Percentiles rank a stretch among this genome's conserved stretches.
Evolutionary conservation across 1,140 invertebrate genomes (phyloP).

Genomic region (Drosophila simulans): DNA sequence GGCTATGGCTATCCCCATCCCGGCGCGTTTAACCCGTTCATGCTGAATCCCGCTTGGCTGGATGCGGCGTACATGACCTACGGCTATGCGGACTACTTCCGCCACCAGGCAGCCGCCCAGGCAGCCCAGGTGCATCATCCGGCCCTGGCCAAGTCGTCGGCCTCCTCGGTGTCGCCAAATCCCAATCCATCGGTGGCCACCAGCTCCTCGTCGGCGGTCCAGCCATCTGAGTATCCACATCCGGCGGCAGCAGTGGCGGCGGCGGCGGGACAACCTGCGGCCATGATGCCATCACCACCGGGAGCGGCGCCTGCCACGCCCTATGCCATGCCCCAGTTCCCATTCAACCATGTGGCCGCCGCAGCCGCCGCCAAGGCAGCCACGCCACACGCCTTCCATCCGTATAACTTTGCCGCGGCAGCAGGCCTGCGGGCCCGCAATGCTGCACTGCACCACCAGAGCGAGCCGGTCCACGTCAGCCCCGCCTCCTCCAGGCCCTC

Average conservation of each 20-base stretch:
- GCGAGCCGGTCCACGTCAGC: conserved; percentile 80
- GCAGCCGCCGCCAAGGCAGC: conserved; percentile 64
- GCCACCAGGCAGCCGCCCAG: conserved; percentile 74
- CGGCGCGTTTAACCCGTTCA: conserved; percentile 88
- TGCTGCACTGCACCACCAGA: conserved; percentile 64
- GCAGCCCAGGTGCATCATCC: conserved; percentile 81
- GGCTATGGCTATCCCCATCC: conserved; percentile 90
- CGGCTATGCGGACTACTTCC: conserved; percentile 88
- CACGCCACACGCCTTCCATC: conserved; percentile 78
- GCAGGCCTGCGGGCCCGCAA: conserved; percentile 78
- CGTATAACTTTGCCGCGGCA: conserved; percentile 79
- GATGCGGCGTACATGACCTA: conserved; percentile 90
- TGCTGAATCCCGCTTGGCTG: conserved; percentile 90
- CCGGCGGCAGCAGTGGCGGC: conserved; percentile 53
- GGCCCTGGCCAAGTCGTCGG: conserved; percentile 86
- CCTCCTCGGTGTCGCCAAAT: conserved; percentile 39
- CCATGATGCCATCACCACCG: conserved; percentile 84
- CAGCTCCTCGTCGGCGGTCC: conserved; percentile 47
- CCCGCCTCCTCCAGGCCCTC: conserved; percentile 86
- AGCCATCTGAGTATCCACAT: conserved; percentile 37
- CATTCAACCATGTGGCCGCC: conserved; percentile 85
- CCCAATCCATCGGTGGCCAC: conserved; percentile 4
- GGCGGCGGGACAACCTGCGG: conserved; percentile 37
- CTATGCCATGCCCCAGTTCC: conserved; percentile 85
- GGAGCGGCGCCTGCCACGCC: conserved; percentile 76